Conservation (phyloP, 2,888 invertebrate species). For the Chorisops tibialis region DNA sequence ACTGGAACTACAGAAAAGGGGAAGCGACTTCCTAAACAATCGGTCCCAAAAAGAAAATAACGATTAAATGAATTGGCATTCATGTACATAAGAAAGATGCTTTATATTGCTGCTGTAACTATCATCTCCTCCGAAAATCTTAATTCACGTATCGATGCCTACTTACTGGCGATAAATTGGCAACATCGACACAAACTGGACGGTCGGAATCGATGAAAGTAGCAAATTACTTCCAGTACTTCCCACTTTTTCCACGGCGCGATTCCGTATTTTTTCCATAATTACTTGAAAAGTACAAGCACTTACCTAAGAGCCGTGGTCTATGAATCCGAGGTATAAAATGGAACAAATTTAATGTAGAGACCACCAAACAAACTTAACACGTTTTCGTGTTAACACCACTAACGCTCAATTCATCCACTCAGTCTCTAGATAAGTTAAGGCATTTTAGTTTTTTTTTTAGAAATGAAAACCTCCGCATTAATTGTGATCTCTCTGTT, state of each 20-base stretch:
- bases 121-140: no score
- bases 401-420: not conserved
- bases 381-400: slow-evolving; percentile 10
- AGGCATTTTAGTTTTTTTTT: no score
- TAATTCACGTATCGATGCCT: no score
- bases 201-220: not conserved
- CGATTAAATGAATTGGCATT: no score
- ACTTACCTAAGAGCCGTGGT: slow-evolving; percentile 15
- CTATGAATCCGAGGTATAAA: slow-evolving; percentile 17
- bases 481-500: slow-evolving; percentile 11
- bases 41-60: no score
- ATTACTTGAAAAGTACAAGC: no score
- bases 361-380: slow-evolving; percentile 7
- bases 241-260: slow-evolving; percentile 1
- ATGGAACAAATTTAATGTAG: slow-evolving; percentile 13
- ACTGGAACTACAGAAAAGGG: no score
- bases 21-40: no score
- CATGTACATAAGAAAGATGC: no score
- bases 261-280: no score
- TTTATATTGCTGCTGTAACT: no score
- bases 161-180: no score
- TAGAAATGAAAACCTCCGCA: slow-evolving; percentile 10
- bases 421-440: not conserved
- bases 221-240: slow-evolving; percentile 6
- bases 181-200: not conserved